Conservation (phyloP, 2,113 vertebrate genomes). For the Pangasianodon gigas region DNA sequence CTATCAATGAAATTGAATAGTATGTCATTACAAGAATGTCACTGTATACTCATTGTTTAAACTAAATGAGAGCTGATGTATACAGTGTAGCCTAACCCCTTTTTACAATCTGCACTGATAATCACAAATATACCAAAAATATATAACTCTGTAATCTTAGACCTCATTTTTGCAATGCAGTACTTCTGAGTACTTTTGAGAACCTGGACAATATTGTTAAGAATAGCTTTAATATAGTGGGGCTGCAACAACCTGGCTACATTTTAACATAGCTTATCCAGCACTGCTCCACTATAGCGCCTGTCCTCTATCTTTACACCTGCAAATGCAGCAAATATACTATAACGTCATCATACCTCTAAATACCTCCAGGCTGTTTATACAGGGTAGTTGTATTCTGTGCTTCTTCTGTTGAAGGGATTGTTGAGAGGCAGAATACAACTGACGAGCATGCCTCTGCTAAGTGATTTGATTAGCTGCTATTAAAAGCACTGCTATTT, state of each 20-base stretch:
- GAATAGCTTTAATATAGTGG: background rate
- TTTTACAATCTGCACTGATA: background rate
- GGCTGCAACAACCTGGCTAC: background rate
- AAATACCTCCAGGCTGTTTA: background rate
- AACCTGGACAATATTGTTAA: background rate
- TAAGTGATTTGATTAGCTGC: slow-evolving; percentile 9
- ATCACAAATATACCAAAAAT: background rate
- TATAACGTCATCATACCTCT: background rate
- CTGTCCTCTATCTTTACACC: background rate
- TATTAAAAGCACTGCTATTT: background rate
- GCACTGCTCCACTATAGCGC: background rate
- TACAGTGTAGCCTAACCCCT: background rate
- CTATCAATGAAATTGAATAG: background rate
- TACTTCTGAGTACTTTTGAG: background rate
- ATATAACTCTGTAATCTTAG: background rate
- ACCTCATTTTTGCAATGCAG: background rate
- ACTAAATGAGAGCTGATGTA: background rate
- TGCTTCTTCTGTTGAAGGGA: background rate
- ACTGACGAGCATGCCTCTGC: background rate
- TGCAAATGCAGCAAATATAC: background rate
- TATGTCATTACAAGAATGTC: background rate
- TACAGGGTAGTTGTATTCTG: background rate
- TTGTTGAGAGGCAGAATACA: background rate
- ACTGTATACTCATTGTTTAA: background rate
- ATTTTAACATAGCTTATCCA: background rate